Evolutionary conservation across 2,888 invertebrate genomes (phyloP).

Genomic region (Drosophila buzzatii): DNA sequence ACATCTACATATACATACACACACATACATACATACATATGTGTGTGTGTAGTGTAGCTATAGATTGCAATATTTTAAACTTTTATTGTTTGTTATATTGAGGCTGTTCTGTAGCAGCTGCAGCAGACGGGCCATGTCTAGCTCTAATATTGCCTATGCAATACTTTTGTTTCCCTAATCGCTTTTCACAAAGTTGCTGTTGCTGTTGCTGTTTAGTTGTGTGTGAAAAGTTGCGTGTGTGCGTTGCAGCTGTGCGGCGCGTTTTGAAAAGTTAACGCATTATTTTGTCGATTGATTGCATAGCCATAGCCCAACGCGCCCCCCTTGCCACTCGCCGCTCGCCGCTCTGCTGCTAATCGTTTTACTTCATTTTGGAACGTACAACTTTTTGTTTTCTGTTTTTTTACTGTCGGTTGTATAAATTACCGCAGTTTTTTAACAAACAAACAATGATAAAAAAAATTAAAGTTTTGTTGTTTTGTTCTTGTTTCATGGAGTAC

Average conservation of each 20-base stretch:
- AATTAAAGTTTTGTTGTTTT: slow-evolving; percentile 68
- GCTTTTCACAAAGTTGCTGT: slow-evolving; percentile 52
- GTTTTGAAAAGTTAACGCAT: slow-evolving; percentile 77
- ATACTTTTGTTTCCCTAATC: slow-evolving; percentile 62
- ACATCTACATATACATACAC: background rate
- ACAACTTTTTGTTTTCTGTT: slow-evolving; percentile 57
- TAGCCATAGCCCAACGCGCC: slow-evolving; percentile 12
- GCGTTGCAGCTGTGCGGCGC: slow-evolving; percentile 59
- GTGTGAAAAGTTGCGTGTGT: slow-evolving; percentile 74
- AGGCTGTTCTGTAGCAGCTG: slow-evolving; percentile 17
- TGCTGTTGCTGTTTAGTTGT: slow-evolving; percentile 25
- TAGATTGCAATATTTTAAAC: slow-evolving; percentile 63
- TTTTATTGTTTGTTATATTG: slow-evolving; percentile 58
- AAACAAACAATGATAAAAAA: slow-evolving; percentile 76
- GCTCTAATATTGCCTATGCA: slow-evolving; percentile 30
- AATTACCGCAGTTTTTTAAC: slow-evolving; percentile 80
- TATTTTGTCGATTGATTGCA: slow-evolving; percentile 80
- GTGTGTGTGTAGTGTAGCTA: background rate
- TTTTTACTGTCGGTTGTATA: slow-evolving; percentile 67
- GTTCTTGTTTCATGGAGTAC: slow-evolving; percentile 24
- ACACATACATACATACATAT: background rate
- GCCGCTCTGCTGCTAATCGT: slow-evolving; percentile 48
- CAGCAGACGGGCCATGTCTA: slow-evolving; percentile 17
- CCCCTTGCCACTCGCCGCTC: too few species aligned
- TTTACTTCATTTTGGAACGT: slow-evolving; percentile 58